Percentiles rank a stretch among this genome's conserved stretches.
Conservation (phyloP, 2,797 vertebrate species). For the Calcarius lapponicus region DNA sequence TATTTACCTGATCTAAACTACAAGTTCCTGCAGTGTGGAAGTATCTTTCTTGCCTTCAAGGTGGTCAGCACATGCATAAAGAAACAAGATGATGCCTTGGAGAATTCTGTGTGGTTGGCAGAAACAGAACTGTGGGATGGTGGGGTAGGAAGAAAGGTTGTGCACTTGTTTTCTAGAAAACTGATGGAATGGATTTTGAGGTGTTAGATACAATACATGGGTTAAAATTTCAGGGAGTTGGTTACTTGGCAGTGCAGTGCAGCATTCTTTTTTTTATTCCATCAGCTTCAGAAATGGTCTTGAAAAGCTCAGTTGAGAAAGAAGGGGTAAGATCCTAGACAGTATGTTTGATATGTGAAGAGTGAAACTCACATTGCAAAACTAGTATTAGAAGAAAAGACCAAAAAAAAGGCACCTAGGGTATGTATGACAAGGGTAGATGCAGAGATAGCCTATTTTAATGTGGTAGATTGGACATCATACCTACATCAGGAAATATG, state of each 20-base stretch:
- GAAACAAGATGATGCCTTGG: background rate
- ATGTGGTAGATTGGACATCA: background rate
- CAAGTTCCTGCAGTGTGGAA: background rate
- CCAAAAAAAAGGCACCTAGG: background rate
- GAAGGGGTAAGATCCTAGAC: background rate
- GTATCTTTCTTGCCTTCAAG: background rate
- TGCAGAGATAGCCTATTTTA: background rate
- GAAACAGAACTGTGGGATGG: background rate
- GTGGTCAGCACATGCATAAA: background rate
- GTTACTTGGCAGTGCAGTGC: background rate
- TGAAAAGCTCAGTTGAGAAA: background rate
- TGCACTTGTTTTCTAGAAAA: background rate
- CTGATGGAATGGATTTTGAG: background rate
- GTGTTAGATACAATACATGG: background rate
- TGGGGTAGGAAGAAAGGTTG: background rate
- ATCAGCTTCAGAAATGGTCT: background rate
- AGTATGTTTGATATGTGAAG: background rate
- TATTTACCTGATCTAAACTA: background rate
- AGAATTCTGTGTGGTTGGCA: background rate
- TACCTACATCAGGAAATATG: background rate
- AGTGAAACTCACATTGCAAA: background rate
- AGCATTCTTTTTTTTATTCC: background rate
- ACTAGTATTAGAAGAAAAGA: background rate
- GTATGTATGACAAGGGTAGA: background rate
- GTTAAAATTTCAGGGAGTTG: background rate